Conservation (phyloP, 2,888 invertebrate species). For the Diaphora mendica region DNA sequence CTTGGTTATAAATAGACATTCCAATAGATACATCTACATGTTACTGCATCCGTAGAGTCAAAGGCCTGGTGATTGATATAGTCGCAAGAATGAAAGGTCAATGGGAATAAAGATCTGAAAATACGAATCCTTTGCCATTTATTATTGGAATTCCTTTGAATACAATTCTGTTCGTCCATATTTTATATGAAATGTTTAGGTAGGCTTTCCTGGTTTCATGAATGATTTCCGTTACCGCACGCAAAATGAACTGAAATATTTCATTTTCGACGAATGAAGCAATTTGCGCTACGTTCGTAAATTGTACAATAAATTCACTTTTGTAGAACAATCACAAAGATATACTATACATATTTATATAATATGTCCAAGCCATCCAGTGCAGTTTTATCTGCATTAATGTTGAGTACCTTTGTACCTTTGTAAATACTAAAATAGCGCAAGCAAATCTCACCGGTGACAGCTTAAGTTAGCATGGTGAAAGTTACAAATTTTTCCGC, state of each 20-base stretch:
- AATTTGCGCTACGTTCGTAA: conserved; percentile 19
- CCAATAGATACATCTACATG: conserved; percentile 15
- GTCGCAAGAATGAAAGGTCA: conserved; percentile 44
- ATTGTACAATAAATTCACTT: conserved; percentile 33
- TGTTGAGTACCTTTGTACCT: not conserved
- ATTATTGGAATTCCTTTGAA: conserved; percentile 47
- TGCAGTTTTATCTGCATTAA: not conserved
- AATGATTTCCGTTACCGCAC: conserved; percentile 28
- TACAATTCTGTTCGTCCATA: conserved; percentile 38
- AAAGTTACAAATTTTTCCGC: not conserved
- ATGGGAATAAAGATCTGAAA: conserved; percentile 43
- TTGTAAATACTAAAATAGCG: not conserved
- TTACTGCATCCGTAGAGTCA: conserved; percentile 13
- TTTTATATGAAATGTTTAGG: conserved; percentile 43
- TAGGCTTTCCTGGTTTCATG: conserved; percentile 25
- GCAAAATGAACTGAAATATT: conserved; percentile 31
- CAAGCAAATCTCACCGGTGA: not conserved
- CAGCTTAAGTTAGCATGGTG: not conserved
- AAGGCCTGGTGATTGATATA: conserved; percentile 37
- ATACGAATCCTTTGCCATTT: conserved; percentile 43
- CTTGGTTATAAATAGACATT: conserved; percentile 20
- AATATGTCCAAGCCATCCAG: not conserved
- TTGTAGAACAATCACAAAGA: conserved; percentile 16
- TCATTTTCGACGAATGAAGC: conserved; percentile 24
- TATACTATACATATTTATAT: not conserved